Evolutionary conservation across 2,113 vertebrate genomes (phyloP), one percentile per base, ranked within the genome.

Genomic region (Perccottus glenii): DNA sequence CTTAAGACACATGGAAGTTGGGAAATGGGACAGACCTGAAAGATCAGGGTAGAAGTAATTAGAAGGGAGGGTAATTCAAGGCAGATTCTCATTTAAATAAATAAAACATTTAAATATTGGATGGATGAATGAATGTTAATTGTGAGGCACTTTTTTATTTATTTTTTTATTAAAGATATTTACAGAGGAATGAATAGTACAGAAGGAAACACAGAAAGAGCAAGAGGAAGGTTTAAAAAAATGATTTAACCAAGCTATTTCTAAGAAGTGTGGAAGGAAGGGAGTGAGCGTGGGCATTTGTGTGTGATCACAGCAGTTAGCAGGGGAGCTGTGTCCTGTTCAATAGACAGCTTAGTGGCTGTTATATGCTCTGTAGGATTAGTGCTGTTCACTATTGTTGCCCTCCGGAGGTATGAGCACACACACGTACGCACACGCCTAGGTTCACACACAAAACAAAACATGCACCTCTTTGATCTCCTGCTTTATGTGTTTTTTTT

Each of bases 281-380:
- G 36, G 50, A 19, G 64, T 9, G 72, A 57, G 57, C 3, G 42
- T 5, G 61, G 60, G 61, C 63, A 14, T 84, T 81, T 19, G 55
- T 75, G 63, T 85, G 75, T 75, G 92, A 94, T 94, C 94, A 94
- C 85, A 82, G 87, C 77, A 75, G 80, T 78, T n/a, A 86, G 92
- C 90, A 87, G 88, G 84, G 90, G 88, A 84, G 88, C 89, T 89
- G 88, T 94, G 93, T 94, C 42, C 85, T 5, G 60, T 68, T 95
- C 91, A 95, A 95, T 93, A 89, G 93, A 91, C 93, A 95, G 91
- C 94, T 95, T 95, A 94, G 93, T 92, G 93, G 89, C 94, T 91
- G 94, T 96, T 95, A 95, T 94, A 89, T 72, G 71, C 74, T 67
- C 85, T 68, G 85, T 85, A 76, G 92, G 94, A 95, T 96, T 95